Evolutionary conservation across 2,888 invertebrate species (phyloP).

Genomic region (Tyria jacobaeae): DNA sequence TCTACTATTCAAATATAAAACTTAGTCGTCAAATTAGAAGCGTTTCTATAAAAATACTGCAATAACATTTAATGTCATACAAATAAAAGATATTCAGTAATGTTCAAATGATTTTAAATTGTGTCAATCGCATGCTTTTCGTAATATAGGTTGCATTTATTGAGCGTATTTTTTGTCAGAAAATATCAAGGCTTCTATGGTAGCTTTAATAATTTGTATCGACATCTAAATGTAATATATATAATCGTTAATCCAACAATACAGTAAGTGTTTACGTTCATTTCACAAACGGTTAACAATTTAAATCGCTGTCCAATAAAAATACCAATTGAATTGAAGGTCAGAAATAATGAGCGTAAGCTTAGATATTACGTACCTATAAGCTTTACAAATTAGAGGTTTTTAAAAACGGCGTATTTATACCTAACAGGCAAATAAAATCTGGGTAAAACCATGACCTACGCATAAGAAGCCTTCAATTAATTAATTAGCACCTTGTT

Average conservation of each 20-base stretch:
- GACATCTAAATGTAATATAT: not conserved
- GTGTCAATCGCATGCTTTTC: constrained; percentile 23
- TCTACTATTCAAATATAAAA: not conserved
- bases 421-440: not conserved
- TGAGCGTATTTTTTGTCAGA: not conserved
- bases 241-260: too few species aligned
- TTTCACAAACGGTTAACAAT: too few species aligned
- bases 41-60: constrained; percentile 23
- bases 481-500: not conserved
- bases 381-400: not conserved
- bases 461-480: not conserved
- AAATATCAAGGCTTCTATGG: not conserved
- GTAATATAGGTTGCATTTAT: constrained; percentile 22
- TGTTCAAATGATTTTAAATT: constrained; percentile 18
- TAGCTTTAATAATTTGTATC: not conserved
- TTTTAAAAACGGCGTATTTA: not conserved
- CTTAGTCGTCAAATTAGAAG: not conserved
- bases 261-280: too few species aligned
- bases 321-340: too few species aligned
- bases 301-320: too few species aligned
- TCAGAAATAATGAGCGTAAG: too few species aligned
- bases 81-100: constrained; percentile 30
- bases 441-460: not conserved
- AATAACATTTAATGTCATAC: constrained; percentile 30
- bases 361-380: too few species aligned